Evolutionary conservation across 2,888 invertebrate genomes (phyloP).

Genomic region (Lysandra coridon): DNA sequence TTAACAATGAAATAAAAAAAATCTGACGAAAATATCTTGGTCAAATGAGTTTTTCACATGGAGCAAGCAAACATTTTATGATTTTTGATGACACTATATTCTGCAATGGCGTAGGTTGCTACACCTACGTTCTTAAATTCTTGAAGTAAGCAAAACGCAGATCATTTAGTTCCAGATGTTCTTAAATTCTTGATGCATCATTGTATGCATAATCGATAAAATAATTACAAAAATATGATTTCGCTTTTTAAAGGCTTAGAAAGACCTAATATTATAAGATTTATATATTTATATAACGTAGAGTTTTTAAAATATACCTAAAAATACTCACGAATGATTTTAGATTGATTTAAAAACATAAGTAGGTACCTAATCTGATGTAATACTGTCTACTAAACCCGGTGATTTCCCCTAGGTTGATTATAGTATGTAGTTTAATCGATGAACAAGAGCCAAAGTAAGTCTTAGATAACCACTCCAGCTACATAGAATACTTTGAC

Average conservation of each 20-base stretch:
- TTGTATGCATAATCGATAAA: background rate
- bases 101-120: background rate
- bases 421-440: background rate
- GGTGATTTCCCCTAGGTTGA: too few species aligned
- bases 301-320: too few species aligned
- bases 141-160: background rate
- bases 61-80: background rate
- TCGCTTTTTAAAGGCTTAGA: too few species aligned
- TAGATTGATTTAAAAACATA: too few species aligned
- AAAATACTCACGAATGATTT: too few species aligned
- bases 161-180: background rate
- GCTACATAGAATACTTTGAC: constrained; percentile 5
- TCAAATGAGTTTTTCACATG: background rate
- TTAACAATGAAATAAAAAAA: too few species aligned
- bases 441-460: background rate
- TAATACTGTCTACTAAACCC: too few species aligned
- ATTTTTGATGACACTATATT: background rate
- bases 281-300: too few species aligned
- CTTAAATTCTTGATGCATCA: background rate
- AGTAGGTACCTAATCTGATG: too few species aligned
- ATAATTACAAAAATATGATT: background rate
- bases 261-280: too few species aligned
- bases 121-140: constrained; percentile 11
- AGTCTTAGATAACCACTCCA: constrained; percentile 3
- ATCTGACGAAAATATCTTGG: too few species aligned